These are phyloP conservation scores for Sciurus carolinensis DNA, from an alignment of 2,797 vertebrate genomes.

Conservation along the genomic window DNA sequence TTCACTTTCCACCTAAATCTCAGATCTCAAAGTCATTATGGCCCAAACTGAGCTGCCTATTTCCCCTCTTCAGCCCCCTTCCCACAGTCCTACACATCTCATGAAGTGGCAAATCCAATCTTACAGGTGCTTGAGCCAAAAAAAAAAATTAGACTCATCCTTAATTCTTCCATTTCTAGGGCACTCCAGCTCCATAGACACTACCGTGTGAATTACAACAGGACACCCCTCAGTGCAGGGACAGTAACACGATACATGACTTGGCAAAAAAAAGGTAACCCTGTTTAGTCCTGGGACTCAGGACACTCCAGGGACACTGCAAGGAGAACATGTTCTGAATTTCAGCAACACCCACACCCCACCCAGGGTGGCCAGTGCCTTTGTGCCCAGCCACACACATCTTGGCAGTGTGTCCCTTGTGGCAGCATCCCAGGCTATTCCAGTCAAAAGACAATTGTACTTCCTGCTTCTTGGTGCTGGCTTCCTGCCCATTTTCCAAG, in stretches of 20 bases:
- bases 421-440: conserved; percentile 65
- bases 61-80: not conserved
- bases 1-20: not conserved
- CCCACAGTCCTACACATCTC: not conserved
- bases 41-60: not conserved
- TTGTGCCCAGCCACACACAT: not conserved
- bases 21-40: not conserved
- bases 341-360: not conserved
- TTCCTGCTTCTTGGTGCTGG: conserved; percentile 65
- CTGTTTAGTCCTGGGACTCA: not conserved
- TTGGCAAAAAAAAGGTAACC: not conserved
- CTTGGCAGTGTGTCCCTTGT: not conserved
- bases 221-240: fast-evolving
- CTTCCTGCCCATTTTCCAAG: conserved; percentile 69
- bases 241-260: fast-evolving
- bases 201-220: not conserved
- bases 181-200: no score
- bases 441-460: conserved; percentile 44
- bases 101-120: not conserved
- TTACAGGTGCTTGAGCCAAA: not conserved
- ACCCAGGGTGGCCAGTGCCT: not conserved
- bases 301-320: not conserved
- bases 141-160: not conserved
- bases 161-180: not conserved
- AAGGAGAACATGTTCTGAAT: not conserved